phyloP scores from a whole-genome alignment of 2,888 invertebrate species.

The Melinaea menophilus region DNA sequence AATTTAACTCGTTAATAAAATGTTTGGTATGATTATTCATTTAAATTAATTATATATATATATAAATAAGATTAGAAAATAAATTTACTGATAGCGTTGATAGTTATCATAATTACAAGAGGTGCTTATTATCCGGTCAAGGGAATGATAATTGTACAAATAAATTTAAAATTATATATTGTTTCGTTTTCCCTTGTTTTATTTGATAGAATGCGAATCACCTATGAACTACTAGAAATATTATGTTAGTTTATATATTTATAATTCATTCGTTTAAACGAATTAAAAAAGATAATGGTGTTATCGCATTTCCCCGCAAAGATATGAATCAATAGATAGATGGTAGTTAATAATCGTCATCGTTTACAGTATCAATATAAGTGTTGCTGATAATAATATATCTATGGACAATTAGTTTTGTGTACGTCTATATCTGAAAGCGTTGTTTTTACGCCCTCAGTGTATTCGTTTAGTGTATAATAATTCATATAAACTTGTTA shows the following conservation, averaged over 20 bases:
- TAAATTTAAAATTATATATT: background rate
- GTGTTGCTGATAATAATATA: conserved; percentile 27
- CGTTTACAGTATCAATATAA: conserved; percentile 31
- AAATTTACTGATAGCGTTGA: too few species aligned
- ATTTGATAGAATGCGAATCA: too few species aligned
- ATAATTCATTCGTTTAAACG: background rate
- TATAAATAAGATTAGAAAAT: too few species aligned
- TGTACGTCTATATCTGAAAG: conserved; percentile 15
- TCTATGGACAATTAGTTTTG: conserved; percentile 21
- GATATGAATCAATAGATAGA: conserved; percentile 60
- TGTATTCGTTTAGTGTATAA: background rate
- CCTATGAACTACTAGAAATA: too few species aligned
- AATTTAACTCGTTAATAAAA: too few species aligned
- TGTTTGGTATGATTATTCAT: too few species aligned
- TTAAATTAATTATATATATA: too few species aligned
- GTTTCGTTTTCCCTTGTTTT: too few species aligned
- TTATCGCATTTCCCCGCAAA: conserved; percentile 53
- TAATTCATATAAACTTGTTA: background rate
- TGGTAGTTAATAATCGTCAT: conserved; percentile 35
- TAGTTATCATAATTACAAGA: conserved; percentile 1
- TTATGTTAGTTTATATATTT: background rate
- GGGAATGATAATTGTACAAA: background rate
- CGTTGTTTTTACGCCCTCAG: conserved; percentile 8
- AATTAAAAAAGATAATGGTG: conserved; percentile 15
- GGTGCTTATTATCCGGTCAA: background rate